Evolutionary conservation across 2,113 vertebrate species (phyloP).

Genomic region (Trematocara marginatum): DNA sequence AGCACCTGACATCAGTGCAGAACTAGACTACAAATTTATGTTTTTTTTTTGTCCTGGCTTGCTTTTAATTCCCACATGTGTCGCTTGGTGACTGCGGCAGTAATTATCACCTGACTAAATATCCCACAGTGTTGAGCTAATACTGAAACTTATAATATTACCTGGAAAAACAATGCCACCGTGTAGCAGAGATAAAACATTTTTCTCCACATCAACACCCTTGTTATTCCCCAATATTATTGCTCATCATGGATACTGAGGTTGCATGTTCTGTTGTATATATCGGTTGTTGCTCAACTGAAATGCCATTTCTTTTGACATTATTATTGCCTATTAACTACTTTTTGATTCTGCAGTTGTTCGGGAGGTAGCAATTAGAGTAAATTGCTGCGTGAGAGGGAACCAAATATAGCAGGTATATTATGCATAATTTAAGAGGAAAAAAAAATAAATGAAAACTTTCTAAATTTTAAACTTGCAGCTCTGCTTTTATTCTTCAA

Average conservation of each 20-base stretch:
- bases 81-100: background rate
- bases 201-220: background rate
- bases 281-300: background rate
- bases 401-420: background rate
- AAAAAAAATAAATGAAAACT: background rate
- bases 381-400: background rate
- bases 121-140: background rate
- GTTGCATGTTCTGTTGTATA: background rate
- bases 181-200: background rate
- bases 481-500: background rate
- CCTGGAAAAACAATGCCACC: background rate
- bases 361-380: background rate
- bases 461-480: background rate
- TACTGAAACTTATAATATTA: background rate
- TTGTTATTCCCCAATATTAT: background rate
- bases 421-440: background rate
- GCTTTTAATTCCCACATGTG: background rate
- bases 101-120: conserved; percentile 20
- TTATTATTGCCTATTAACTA: background rate
- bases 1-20: conserved; percentile 7
- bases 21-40: background rate
- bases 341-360: background rate
- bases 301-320: background rate
- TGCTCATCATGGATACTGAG: background rate
- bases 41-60: background rate